phyloP scores from a whole-genome alignment of 2,113 vertebrate genomes.

The Falco punctatus region DNA sequence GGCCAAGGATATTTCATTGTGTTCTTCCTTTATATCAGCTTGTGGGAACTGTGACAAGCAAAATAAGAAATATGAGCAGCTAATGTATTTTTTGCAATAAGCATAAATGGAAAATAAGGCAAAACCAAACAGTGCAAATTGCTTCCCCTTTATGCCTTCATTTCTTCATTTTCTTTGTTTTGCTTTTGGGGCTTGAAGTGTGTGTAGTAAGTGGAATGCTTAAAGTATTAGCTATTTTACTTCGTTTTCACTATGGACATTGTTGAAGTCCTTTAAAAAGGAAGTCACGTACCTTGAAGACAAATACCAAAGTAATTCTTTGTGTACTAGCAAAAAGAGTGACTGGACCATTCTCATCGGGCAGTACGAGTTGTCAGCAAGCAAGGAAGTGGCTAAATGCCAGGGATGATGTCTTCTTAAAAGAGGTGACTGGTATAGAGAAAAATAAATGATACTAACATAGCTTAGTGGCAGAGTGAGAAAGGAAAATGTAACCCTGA shows the following conservation, averaged over 20 bases:
- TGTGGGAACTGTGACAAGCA: background rate
- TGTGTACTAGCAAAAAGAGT: background rate
- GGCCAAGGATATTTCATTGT: background rate
- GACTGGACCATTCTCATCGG: background rate
- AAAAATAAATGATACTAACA: background rate
- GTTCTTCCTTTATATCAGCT: background rate
- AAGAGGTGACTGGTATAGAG: background rate
- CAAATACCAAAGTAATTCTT: background rate
- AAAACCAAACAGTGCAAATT: background rate
- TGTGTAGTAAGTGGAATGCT: background rate
- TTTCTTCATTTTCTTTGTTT: conserved; percentile 2
- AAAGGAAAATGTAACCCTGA: background rate
- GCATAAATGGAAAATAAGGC: background rate
- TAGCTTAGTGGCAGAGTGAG: background rate
- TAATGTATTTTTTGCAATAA: conserved; percentile 7
- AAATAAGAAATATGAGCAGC: background rate
- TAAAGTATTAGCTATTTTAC: background rate
- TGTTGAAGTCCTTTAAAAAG: background rate
- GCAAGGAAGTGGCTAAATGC: background rate
- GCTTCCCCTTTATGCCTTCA: background rate
- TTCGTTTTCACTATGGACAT: background rate
- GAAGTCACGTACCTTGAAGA: background rate
- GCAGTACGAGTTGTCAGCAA: background rate
- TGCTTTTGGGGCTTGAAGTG: background rate
- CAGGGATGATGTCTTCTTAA: background rate